A percentile compares a stretch with the other conserved stretches of the same genome.
phyloP scores from a whole-genome alignment of 2,113 vertebrate species.

The Tragulus kanchil region DNA sequence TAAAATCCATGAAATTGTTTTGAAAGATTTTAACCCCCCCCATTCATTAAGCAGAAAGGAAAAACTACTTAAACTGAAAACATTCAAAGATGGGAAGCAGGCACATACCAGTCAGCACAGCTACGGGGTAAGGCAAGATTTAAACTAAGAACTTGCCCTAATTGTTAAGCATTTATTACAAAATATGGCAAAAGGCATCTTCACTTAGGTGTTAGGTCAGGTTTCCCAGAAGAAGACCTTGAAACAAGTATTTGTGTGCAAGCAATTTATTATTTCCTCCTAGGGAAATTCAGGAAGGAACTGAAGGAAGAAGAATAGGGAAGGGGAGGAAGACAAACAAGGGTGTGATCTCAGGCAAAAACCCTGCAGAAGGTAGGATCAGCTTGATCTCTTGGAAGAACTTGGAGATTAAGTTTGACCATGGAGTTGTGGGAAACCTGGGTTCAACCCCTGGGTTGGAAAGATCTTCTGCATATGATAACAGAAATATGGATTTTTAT shows the following conservation, averaged over 20 bases:
- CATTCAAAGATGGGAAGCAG: no score
- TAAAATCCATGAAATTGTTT: slow-evolving; percentile 57
- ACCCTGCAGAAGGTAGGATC: not conserved
- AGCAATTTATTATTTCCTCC: not conserved
- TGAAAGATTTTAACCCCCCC: slow-evolving; percentile 44
- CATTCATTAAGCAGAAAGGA: not conserved
- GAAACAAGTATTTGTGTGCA: no score
- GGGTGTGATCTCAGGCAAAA: not conserved
- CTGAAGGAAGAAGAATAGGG: not conserved
- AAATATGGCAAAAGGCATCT: no score
- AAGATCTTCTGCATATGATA: not conserved
- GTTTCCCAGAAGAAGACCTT: no score
- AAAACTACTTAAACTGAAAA: not conserved
- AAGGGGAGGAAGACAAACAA: not conserved
- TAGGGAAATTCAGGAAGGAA: not conserved
- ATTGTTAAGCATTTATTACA: no score
- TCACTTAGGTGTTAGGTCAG: no score
- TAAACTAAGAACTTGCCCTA: no score
- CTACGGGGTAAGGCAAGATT: no score
- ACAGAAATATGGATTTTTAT: not conserved
- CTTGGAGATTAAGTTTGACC: not conserved
- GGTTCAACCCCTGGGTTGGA: no score
- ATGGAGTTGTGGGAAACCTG: no score
- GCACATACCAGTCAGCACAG: no score
- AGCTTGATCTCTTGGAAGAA: not conserved